These are phyloP conservation scores for Leuctra nigra DNA, from an alignment of 2,888 invertebrate genomes.

Conservation along the genomic window DNA sequence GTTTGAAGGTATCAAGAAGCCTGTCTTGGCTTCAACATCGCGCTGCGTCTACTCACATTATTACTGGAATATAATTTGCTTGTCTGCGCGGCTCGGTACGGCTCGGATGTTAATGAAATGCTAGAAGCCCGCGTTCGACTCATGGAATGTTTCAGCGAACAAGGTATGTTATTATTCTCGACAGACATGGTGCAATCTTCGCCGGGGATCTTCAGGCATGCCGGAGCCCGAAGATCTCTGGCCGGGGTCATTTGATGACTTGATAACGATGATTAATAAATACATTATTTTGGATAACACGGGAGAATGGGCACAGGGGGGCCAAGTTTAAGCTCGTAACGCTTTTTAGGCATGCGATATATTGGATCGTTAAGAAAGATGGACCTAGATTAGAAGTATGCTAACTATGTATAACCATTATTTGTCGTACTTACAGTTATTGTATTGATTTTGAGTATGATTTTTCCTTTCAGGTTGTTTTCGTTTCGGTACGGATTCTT, in stretches of 20 bases:
- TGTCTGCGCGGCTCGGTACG: too few relatives aligned
- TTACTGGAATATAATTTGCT: too few relatives aligned
- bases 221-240: background rate
- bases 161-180: conserved; percentile 14
- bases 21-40: too few relatives aligned
- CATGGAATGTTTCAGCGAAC: background rate
- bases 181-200: background rate
- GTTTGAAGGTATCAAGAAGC: too few relatives aligned
- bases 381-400: background rate
- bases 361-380: background rate
- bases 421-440: too few relatives aligned
- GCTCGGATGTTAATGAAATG: conserved; percentile 1
- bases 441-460: too few relatives aligned
- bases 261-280: conserved; percentile 27
- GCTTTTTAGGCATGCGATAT: conserved; percentile 19
- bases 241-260: too few relatives aligned
- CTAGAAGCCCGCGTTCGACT: too few relatives aligned
- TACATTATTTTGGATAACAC: conserved; percentile 25
- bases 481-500: too few relatives aligned
- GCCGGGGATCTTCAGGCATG: background rate
- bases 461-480: too few relatives aligned
- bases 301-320: background rate
- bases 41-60: too few relatives aligned
- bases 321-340: conserved; percentile 8
- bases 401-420: too few relatives aligned